These are phyloP conservation scores for Melanophora roralis DNA, from an alignment of 2,888 invertebrate genomes.

Conservation along the genomic window DNA sequence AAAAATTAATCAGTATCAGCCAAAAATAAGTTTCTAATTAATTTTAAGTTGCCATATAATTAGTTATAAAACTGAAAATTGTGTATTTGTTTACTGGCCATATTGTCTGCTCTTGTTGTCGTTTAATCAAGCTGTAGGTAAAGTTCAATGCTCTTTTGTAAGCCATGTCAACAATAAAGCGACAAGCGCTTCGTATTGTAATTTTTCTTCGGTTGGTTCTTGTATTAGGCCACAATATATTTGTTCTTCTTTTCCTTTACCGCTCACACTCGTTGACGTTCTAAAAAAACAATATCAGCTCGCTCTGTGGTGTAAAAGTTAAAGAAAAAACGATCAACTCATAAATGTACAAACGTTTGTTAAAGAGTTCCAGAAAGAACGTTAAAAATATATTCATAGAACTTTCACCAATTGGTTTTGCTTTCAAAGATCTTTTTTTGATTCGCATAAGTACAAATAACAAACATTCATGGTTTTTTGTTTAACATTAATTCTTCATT, in stretches of 20 bases:
- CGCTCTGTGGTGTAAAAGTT: conserved; percentile 14
- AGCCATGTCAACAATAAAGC: conserved; percentile 57
- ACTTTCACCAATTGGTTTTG: conserved; percentile 76
- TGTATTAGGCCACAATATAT: conserved; percentile 15
- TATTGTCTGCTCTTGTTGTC: conserved; percentile 37
- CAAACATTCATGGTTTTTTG: conserved; percentile 6
- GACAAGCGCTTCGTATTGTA: conserved; percentile 20
- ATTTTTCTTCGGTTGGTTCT: conserved; percentile 24
- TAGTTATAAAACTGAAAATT: too few relatives aligned
- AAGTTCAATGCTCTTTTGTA: conserved; percentile 61
- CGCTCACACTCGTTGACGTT: not conserved
- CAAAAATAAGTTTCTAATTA: conserved; percentile 36
- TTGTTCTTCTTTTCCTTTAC: not conserved
- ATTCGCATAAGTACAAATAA: not conserved
- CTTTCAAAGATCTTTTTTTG: conserved; percentile 70
- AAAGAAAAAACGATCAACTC: conserved; percentile 50
- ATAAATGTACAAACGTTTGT: conserved; percentile 38
- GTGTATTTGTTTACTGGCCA: conserved; percentile 17
- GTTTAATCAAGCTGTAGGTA: conserved; percentile 34
- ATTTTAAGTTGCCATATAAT: conserved; percentile 35
- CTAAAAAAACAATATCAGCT: conserved; percentile 20
- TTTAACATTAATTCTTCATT: not conserved
- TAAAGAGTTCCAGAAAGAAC: conserved; percentile 67
- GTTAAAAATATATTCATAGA: conserved; percentile 67
- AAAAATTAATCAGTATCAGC: not conserved